Conservation (phyloP, 2,113 vertebrate genomes). For the Chascanopsetta lugubris region DNA sequence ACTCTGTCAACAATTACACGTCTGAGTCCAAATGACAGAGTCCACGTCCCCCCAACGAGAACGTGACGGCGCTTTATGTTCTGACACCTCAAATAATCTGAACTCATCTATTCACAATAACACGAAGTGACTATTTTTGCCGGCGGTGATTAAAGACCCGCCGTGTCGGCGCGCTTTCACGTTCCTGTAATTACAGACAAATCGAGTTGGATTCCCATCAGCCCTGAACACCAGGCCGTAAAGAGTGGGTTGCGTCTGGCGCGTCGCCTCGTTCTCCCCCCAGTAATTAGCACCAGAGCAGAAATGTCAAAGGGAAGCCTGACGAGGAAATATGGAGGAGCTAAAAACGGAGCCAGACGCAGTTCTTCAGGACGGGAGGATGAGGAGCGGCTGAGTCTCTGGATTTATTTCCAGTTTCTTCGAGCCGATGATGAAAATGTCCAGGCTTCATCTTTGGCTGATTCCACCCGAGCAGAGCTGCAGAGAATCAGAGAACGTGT, state of each 20-base stretch:
- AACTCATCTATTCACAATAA: conserved; percentile 52
- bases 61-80: conserved; percentile 23
- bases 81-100: conserved; percentile 52
- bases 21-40: conserved; percentile 56
- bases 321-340: conserved; percentile 7
- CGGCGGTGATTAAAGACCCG: conserved; percentile 63
- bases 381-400: background rate
- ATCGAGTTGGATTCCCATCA: conserved; percentile 62
- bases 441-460: too few species aligned
- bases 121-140: conserved; percentile 52
- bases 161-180: conserved; percentile 10
- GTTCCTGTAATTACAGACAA: conserved; percentile 66
- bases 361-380: conserved; percentile 24
- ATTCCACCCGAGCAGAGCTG: too few species aligned
- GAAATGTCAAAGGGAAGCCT: conserved; percentile 33
- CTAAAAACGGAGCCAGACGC: conserved; percentile 22
- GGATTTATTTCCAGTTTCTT: background rate
- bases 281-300: conserved; percentile 46
- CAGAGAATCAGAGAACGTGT: too few species aligned
- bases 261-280: conserved; percentile 24
- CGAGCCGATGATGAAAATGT: background rate
- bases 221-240: conserved; percentile 19
- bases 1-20: conserved; percentile 10
- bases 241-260: conserved; percentile 37
- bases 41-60: conserved; percentile 52